Conservation (phyloP, 2,113 vertebrate genomes). For the Litocranius walleri region DNA sequence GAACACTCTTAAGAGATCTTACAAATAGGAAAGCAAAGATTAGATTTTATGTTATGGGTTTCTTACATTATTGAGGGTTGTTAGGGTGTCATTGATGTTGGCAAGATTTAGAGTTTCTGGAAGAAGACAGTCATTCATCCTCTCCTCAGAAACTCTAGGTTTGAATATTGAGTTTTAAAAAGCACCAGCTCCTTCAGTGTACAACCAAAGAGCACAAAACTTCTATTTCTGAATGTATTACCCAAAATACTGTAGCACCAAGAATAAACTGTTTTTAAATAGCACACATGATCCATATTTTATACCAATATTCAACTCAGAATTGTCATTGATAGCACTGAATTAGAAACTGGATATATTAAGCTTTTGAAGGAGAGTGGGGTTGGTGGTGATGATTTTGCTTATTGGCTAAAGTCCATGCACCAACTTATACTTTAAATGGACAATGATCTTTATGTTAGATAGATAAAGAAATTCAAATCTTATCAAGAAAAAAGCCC, state of each 20-base stretch:
- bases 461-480: conserved; percentile 11
- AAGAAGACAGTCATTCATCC: background rate
- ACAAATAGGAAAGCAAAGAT: background rate
- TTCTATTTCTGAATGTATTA: background rate
- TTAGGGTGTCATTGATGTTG: background rate
- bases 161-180: background rate
- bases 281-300: background rate
- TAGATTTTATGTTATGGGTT: background rate
- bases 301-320: background rate
- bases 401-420: background rate
- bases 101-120: background rate
- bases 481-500: background rate
- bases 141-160: background rate
- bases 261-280: background rate
- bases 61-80: background rate
- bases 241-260: background rate
- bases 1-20: background rate
- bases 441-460: background rate
- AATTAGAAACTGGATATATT: background rate
- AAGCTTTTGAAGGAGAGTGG: background rate
- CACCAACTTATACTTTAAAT: background rate
- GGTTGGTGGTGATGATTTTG: background rate
- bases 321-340: background rate
- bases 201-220: background rate
- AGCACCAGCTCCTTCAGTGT: background rate